Percentiles rank a stretch among this genome's conserved stretches.
Evolutionary conservation across 1,140 invertebrate species (phyloP).

Genomic region (Listronotus oregonensis): DNA sequence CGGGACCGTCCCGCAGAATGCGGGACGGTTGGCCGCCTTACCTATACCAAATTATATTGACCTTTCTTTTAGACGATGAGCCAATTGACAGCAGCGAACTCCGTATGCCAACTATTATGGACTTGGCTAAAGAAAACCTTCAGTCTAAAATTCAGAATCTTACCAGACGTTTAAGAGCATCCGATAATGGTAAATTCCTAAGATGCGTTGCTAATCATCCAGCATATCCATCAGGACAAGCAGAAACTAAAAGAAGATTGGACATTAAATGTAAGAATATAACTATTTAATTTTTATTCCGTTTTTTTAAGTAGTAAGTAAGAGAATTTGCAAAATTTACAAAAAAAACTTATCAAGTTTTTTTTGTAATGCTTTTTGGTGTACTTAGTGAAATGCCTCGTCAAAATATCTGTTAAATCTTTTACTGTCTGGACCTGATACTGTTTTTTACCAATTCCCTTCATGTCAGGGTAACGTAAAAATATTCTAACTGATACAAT

Average conservation of each 20-base stretch:
- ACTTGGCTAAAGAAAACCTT: conserved; percentile 58
- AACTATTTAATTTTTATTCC: not conserved
- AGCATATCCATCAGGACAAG: conserved; percentile 58
- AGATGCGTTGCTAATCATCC: conserved; percentile 70
- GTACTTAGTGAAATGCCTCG: too few relatives aligned
- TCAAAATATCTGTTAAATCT: too few relatives aligned
- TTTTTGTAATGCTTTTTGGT: too few relatives aligned
- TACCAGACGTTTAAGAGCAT: conserved; percentile 63
- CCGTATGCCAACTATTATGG: conserved; percentile 59
- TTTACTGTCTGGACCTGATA: too few relatives aligned
- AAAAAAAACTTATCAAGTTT: too few relatives aligned
- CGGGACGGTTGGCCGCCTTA: too few relatives aligned
- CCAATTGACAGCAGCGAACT: conserved; percentile 61
- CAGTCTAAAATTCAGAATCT: conserved; percentile 68
- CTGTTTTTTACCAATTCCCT: too few relatives aligned
- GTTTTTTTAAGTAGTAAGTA: not conserved
- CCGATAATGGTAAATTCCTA: conserved; percentile 67
- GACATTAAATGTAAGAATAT: conserved; percentile 67
- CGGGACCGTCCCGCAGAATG: too few relatives aligned
- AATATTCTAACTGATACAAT: too few relatives aligned
- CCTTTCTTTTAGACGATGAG: conserved; percentile 64
- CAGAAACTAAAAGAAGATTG: conserved; percentile 59
- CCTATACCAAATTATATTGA: too few relatives aligned
- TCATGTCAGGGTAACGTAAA: too few relatives aligned
- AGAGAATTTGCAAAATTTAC: too few relatives aligned